phyloP scores from a whole-genome alignment of 2,888 invertebrate genomes.

The Mellilla xanthometata region DNA sequence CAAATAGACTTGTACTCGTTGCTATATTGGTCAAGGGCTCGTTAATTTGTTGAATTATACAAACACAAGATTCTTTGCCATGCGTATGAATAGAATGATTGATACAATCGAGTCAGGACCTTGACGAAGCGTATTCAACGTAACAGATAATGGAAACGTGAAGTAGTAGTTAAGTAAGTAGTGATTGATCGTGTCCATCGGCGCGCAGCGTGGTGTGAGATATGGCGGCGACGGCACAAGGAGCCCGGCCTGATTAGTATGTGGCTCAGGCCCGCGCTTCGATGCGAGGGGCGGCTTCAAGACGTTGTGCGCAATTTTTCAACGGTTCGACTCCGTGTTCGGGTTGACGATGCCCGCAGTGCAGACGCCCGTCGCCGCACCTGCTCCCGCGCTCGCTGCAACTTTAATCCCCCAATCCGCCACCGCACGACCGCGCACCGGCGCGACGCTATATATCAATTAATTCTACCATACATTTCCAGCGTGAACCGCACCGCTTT shows the following conservation, averaged over 20 bases:
- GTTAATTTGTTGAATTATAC: conserved; percentile 13
- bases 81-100: conserved; percentile 15
- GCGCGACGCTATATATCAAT: conserved; percentile 78
- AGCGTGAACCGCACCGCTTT: conserved; percentile 63
- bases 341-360: conserved; percentile 60
- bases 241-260: conserved; percentile 65
- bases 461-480: conserved; percentile 74
- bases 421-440: conserved; percentile 69
- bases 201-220: conserved; percentile 14
- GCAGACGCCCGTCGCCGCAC: conserved; percentile 49
- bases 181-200: conserved; percentile 23
- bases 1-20: conserved; percentile 13
- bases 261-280: conserved; percentile 59
- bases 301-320: conserved; percentile 78
- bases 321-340: conserved; percentile 72
- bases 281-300: conserved; percentile 64
- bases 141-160: conserved; percentile 23
- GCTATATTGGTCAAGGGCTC: conserved; percentile 30
- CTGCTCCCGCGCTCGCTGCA: conserved; percentile 68
- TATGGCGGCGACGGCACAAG: conserved; percentile 32
- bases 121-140: conserved; percentile 22
- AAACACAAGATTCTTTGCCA: conserved; percentile 10
- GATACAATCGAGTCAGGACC: conserved; percentile 29
- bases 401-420: conserved; percentile 76
- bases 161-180: conserved; percentile 22